Percentiles rank a stretch among this genome's conserved stretches.
Conservation (phyloP, 1,140 invertebrate species). For the Ctenoplectra terminalis region DNA sequence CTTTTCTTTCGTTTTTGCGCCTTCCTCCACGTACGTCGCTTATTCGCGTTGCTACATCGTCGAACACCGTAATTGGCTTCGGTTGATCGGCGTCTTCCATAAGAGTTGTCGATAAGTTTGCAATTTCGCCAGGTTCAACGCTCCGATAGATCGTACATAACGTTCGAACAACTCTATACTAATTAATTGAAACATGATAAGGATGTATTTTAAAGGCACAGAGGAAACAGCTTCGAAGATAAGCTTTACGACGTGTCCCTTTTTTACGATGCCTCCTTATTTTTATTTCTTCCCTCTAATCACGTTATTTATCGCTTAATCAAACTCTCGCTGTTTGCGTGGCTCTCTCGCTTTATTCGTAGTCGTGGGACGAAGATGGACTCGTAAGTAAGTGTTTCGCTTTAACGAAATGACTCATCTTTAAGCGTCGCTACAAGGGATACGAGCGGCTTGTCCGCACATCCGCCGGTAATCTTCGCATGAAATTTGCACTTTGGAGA, state of each 20-base stretch:
- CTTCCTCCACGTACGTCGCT: conserved; percentile 30
- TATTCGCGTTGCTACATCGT: conserved; percentile 37
- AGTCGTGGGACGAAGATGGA: background rate
- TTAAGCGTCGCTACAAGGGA: conserved; percentile 16
- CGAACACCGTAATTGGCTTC: conserved; percentile 45
- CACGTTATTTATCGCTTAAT: conserved; percentile 1
- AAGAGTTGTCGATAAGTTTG: background rate
- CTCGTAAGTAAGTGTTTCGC: conserved; percentile 8
- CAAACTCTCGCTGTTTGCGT: background rate
- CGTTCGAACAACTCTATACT: background rate
- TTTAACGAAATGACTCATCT: conserved; percentile 39
- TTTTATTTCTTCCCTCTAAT: background rate
- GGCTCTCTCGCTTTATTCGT: background rate
- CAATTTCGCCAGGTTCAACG: background rate
- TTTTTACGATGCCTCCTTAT: background rate
- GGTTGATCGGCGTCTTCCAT: conserved; percentile 24
- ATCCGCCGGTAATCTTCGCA: conserved; percentile 23
- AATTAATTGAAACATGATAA: background rate
- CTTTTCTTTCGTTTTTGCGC: conserved; percentile 35
- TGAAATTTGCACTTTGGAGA: conserved; percentile 37
- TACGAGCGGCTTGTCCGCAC: conserved; percentile 35
- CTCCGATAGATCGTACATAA: background rate
- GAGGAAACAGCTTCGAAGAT: background rate
- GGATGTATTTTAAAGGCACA: background rate
- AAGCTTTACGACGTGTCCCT: background rate